phyloP scores from a whole-genome alignment of 2,797 vertebrate genomes.

The Kryptolebias ocellatus region DNA sequence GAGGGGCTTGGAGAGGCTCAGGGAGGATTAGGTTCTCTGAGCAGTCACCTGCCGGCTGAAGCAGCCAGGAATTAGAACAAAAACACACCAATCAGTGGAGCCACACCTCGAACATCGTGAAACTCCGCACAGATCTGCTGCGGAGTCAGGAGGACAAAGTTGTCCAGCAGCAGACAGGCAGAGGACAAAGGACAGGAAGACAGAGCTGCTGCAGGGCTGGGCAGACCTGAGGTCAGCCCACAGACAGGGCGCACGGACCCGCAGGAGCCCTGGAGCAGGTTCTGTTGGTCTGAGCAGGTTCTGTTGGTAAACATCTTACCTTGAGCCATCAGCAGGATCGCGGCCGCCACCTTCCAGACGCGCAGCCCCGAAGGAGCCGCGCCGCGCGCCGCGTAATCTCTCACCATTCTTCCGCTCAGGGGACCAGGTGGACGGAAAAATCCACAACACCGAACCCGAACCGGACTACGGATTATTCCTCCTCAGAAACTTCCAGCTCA shows the following conservation, averaged over 20 bases:
- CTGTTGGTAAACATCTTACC: conserved; percentile 64
- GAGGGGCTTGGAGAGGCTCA: conserved; percentile 58
- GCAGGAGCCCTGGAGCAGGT: neutral
- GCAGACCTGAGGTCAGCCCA: neutral
- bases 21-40: conserved; percentile 59
- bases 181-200: neutral
- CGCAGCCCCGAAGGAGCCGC: conserved; percentile 45
- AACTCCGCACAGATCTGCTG: conserved; percentile 8
- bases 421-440: conserved; percentile 65
- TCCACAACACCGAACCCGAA: conserved; percentile 58
- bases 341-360: conserved; percentile 53
- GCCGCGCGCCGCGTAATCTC: conserved; percentile 58
- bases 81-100: conserved; percentile 35
- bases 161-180: conserved; percentile 39
- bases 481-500: conserved; percentile 57
- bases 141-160: conserved; percentile 41
- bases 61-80: conserved; percentile 50
- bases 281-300: neutral
- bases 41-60: conserved; percentile 71
- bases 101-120: conserved; percentile 70
- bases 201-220: conserved; percentile 43
- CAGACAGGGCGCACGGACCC: conserved; percentile 4
- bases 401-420: conserved; percentile 68
- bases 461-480: conserved; percentile 56
- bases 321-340: conserved; percentile 60